Percentiles rank a stretch among this genome's conserved stretches.
phyloP scores from a whole-genome alignment of 2,888 invertebrate species.

The Orthonychiurus folsomi region DNA sequence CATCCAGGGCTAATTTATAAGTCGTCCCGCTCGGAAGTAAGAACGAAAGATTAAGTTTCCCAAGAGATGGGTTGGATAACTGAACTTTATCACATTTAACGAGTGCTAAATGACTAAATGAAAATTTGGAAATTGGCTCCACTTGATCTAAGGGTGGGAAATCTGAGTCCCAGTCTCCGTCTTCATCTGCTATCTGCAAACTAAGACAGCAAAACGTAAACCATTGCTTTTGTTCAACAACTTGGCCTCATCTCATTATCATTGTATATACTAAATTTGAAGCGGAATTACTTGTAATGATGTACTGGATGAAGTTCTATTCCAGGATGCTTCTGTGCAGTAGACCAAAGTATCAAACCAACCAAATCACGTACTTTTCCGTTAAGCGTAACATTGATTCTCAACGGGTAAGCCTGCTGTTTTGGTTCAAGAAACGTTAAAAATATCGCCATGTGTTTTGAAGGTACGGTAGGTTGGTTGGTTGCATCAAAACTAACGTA shows the following conservation, averaged over 20 bases:
- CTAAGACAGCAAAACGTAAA: constrained; percentile 47
- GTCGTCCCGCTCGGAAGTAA: constrained; percentile 33
- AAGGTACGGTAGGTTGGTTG: constrained; percentile 42
- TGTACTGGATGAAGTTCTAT: constrained; percentile 19
- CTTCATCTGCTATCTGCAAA: constrained; percentile 89
- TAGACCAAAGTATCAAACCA: constrained; percentile 82
- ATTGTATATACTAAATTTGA: too few species aligned
- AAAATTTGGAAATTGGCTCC: constrained; percentile 86
- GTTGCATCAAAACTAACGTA: constrained; percentile 88
- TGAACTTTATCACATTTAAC: constrained; percentile 55
- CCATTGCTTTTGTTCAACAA: not conserved
- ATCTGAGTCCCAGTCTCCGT: constrained; percentile 87
- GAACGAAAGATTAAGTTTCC: constrained; percentile 24
- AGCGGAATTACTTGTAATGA: constrained; percentile 23
- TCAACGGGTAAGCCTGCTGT: constrained; percentile 72
- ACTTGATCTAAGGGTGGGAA: constrained; percentile 81
- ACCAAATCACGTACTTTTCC: constrained; percentile 85
- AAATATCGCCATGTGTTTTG: constrained; percentile 79
- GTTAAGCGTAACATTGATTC: constrained; percentile 66
- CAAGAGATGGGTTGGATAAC: constrained; percentile 10
- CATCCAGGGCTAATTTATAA: constrained; percentile 26
- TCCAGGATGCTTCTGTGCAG: constrained; percentile 45
- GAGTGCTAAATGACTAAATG: constrained; percentile 78
- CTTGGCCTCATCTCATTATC: not conserved
- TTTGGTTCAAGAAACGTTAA: constrained; percentile 76